Evolutionary conservation across 2,888 invertebrate species (phyloP).

Genomic region (Phyto melanocephala): DNA sequence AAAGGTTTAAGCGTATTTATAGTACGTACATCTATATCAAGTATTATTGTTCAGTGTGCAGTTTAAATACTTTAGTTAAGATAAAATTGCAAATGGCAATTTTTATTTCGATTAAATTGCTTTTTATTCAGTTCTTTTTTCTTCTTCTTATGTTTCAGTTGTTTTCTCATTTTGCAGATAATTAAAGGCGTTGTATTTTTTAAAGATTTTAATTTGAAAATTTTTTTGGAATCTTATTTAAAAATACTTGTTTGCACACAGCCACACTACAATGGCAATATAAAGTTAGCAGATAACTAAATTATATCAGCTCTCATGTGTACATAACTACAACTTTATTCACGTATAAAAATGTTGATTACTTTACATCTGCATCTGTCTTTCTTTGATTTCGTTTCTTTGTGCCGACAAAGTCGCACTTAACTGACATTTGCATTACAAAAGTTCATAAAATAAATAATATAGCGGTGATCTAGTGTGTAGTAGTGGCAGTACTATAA

Average conservation of each 20-base stretch:
- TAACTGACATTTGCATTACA: conserved; percentile 38
- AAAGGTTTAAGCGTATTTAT: neutral
- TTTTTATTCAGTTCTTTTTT: conserved; percentile 5
- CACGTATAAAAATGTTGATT: neutral
- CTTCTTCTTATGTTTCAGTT: neutral
- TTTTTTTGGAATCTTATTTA: neutral
- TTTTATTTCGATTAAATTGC: conserved; percentile 49
- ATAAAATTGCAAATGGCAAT: conserved; percentile 53
- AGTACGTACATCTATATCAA: conserved; percentile 7
- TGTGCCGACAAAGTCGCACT: conserved; percentile 40
- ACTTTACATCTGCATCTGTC: conserved; percentile 54
- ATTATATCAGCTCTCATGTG: conserved; percentile 25
- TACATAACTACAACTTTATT: too few relatives aligned
- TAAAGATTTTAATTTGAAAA: conserved; percentile 46
- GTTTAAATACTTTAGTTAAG: conserved; percentile 12
- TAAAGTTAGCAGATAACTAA: conserved; percentile 11
- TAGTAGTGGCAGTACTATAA: neutral
- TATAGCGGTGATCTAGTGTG: conserved; percentile 36
- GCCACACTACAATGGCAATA: neutral
- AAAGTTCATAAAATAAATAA: conserved; percentile 55
- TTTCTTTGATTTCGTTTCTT: conserved; percentile 2
- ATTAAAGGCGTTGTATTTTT: conserved; percentile 50
- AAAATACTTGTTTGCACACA: conserved; percentile 5
- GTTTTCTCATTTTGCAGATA: conserved; percentile 24
- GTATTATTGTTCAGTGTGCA: conserved; percentile 18